Percentiles rank a stretch among this genome's conserved stretches.
phyloP scores from a whole-genome alignment of 1,140 invertebrate species.

The Drosophila miranda region DNA sequence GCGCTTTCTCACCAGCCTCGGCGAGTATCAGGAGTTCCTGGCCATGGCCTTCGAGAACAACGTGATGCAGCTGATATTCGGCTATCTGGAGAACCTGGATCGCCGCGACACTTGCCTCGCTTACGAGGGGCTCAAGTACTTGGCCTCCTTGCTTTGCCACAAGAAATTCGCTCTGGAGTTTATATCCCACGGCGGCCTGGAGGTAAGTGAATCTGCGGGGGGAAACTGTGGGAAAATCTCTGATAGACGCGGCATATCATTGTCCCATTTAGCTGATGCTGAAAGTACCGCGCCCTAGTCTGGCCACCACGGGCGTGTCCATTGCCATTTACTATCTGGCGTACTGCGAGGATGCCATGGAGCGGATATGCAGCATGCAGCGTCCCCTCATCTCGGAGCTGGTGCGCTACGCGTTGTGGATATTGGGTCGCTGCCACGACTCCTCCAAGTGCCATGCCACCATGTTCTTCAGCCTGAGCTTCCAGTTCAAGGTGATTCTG shows the following conservation, averaged over 20 bases:
- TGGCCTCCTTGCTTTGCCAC: slow-evolving; percentile 96
- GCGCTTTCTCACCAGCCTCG: slow-evolving; percentile 95
- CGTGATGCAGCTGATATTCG: slow-evolving; percentile 93
- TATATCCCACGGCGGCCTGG: slow-evolving; percentile 91
- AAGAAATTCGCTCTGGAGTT: slow-evolving; percentile 99
- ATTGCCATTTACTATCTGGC: slow-evolving; percentile 98
- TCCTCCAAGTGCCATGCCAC: slow-evolving; percentile 97
- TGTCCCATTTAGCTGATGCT: slow-evolving; percentile 86
- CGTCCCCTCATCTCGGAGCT: slow-evolving; percentile 90
- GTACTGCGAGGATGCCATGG: slow-evolving; percentile 99
- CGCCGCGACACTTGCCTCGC: slow-evolving; percentile 94
- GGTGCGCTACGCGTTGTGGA: slow-evolving; percentile 94
- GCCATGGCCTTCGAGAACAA: slow-evolving; percentile 96
- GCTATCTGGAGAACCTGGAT: slow-evolving; percentile 94
- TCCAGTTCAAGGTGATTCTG: slow-evolving; percentile 94
- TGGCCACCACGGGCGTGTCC: slow-evolving; percentile 97
- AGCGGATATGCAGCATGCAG: slow-evolving; percentile 94
- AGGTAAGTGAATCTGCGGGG: slow-evolving; percentile 82
- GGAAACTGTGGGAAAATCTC: not conserved
- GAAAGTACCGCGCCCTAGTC: slow-evolving; percentile 94
- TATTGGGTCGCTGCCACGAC: slow-evolving; percentile 97
- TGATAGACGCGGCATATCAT: not conserved
- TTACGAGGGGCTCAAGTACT: slow-evolving; percentile 97
- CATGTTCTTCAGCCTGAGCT: slow-evolving; percentile 98
- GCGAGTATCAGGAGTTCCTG: slow-evolving; percentile 98